Percentiles rank a stretch among this genome's conserved stretches.
Evolutionary conservation across 2,113 vertebrate species (phyloP).

Genomic region (Cromileptes altivelis): DNA sequence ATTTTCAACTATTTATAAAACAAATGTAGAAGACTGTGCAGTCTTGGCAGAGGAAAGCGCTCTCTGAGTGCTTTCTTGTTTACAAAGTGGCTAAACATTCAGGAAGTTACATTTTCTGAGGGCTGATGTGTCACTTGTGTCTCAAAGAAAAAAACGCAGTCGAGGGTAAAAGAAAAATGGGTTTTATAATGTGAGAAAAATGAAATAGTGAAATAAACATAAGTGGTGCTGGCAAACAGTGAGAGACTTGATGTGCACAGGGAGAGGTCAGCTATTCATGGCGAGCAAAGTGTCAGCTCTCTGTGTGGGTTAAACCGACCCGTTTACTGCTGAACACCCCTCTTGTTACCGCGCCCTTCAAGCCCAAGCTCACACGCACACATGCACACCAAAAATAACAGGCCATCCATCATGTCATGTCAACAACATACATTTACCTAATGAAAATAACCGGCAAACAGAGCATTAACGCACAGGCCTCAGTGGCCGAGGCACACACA

Average conservation of each 20-base stretch:
- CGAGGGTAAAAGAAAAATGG: neutral
- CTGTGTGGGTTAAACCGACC: conserved; percentile 15
- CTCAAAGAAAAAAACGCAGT: conserved; percentile 1
- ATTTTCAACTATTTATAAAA: conserved; percentile 26
- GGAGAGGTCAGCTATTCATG: conserved; percentile 49
- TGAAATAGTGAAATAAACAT: neutral
- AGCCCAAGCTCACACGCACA: conserved; percentile 5
- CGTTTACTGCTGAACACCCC: conserved; percentile 59
- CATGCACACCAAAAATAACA: conserved; percentile 63
- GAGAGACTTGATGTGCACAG: neutral
- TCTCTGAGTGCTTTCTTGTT: conserved; percentile 44
- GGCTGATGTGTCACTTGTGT: neutral
- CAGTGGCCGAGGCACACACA: neutral
- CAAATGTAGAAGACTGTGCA: conserved; percentile 1
- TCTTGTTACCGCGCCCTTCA: conserved; percentile 51
- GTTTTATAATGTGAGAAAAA: neutral
- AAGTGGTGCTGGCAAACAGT: neutral
- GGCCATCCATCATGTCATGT: conserved; percentile 69
- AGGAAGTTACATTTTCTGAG: conserved; percentile 5
- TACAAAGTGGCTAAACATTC: conserved; percentile 38
- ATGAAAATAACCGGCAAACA: conserved; percentile 74
- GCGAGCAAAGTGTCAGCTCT: conserved; percentile 27
- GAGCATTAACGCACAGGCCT: conserved; percentile 46
- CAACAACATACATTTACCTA: conserved; percentile 77
- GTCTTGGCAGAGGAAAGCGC: neutral